phyloP scores from a whole-genome alignment of 2,797 vertebrate genomes.

The Streptopelia turtur region DNA sequence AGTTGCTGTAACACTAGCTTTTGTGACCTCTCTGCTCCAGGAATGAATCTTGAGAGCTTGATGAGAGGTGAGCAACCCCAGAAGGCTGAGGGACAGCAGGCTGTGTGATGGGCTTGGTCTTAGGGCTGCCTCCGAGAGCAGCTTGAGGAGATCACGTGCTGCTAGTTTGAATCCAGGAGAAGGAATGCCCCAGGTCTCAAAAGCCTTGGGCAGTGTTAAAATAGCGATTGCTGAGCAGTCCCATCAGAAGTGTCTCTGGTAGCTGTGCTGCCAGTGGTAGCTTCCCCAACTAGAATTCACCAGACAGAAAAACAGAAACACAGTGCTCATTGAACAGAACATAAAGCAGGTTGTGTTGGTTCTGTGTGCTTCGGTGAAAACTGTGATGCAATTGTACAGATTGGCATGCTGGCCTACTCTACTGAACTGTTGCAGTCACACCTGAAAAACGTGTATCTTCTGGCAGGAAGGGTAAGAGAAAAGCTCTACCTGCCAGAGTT shows the following conservation, averaged over 20 bases:
- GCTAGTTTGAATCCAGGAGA: neutral
- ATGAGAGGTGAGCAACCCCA: neutral
- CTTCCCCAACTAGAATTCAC: neutral
- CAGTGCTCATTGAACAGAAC: neutral
- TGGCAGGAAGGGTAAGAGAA: neutral
- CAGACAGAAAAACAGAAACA: neutral
- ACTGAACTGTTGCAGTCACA: neutral
- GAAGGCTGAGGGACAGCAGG: neutral
- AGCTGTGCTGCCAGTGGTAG: neutral
- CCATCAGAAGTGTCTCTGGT: neutral
- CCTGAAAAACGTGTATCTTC: neutral
- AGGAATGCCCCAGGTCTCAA: neutral
- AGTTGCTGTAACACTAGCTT: neutral
- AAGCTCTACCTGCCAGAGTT: neutral
- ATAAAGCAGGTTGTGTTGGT: neutral
- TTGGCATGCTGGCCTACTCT: neutral
- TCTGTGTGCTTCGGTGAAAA: neutral
- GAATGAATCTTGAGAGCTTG: neutral
- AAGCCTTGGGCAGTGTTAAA: neutral
- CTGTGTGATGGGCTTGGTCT: neutral
- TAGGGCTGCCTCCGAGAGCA: neutral
- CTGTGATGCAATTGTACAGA: neutral
- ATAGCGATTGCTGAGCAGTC: neutral
- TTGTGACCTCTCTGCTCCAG: neutral
- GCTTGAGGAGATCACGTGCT: neutral